These are phyloP conservation scores for Rhodophaea formosa DNA, from an alignment of 2,888 invertebrate species.

Conservation along the genomic window DNA sequence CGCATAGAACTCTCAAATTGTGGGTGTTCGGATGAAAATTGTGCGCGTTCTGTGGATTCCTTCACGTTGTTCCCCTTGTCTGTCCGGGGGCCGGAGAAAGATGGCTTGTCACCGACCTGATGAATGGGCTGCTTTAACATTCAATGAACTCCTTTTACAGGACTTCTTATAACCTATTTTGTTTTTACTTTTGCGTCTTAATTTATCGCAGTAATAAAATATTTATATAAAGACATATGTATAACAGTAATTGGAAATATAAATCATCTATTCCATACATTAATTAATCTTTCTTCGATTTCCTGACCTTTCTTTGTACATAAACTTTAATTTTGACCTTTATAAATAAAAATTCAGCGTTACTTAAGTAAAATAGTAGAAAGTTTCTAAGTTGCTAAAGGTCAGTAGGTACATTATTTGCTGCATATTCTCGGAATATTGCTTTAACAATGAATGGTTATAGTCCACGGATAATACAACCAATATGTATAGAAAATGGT, in stretches of 20 bases:
- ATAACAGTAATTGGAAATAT: too few species aligned
- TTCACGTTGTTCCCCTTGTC: constrained; percentile 1
- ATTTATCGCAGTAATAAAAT: too few species aligned
- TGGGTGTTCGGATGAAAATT: constrained; percentile 7
- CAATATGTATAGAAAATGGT: too few species aligned
- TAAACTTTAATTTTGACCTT: too few species aligned
- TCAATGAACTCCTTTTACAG: too few species aligned
- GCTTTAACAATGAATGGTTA: neutral
- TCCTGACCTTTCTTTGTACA: neutral
- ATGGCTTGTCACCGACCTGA: constrained; percentile 8
- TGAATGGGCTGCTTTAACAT: neutral
- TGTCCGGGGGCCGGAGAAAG: neutral
- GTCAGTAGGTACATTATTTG: neutral
- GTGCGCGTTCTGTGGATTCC: neutral
- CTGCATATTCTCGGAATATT: constrained; percentile 1
- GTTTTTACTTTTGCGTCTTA: too few species aligned
- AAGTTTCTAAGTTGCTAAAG: neutral
- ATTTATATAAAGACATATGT: too few species aligned
- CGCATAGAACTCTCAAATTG: neutral
- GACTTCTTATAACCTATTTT: neutral
- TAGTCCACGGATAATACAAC: too few species aligned
- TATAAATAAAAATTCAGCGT: neutral
- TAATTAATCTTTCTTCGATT: neutral
- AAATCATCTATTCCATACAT: neutral
- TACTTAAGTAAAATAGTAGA: neutral